These are phyloP conservation scores for Neolamprologus hecqui DNA, from an alignment of 2,113 vertebrate species.

Conservation along the genomic window DNA sequence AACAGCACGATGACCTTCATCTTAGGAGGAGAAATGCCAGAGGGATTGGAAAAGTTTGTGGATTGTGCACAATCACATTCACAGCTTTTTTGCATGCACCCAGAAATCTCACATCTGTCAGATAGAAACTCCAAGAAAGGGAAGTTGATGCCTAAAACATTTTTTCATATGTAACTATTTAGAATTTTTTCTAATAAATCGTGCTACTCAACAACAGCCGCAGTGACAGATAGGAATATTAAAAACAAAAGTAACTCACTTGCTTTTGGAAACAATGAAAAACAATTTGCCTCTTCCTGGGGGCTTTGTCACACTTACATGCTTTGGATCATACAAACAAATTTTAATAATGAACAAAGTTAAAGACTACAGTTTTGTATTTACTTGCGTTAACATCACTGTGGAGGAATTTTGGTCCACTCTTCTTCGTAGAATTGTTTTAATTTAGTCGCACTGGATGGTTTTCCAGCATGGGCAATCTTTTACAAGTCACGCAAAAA, in stretches of 20 bases:
- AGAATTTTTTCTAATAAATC: neutral
- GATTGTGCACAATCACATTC: neutral
- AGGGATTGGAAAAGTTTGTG: neutral
- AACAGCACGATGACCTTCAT: constrained; percentile 21
- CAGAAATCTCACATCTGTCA: neutral
- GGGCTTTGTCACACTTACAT: neutral
- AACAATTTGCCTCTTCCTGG: neutral
- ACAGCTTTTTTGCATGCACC: neutral
- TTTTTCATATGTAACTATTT: neutral
- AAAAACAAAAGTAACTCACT: neutral
- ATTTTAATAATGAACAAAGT: neutral
- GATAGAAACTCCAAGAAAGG: neutral
- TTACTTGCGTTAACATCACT: neutral
- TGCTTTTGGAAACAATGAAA: neutral
- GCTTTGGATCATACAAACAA: neutral
- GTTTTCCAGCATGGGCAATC: neutral
- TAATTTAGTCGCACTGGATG: neutral
- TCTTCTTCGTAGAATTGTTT: neutral
- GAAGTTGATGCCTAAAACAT: neutral
- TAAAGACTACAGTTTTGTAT: neutral
- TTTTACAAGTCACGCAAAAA: neutral
- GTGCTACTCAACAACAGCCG: neutral
- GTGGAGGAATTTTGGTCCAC: neutral
- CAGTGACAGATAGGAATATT: neutral
- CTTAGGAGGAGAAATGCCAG: neutral